Evolutionary conservation across 1,140 invertebrate genomes (phyloP).

Genomic region (Cylas formicarius): DNA sequence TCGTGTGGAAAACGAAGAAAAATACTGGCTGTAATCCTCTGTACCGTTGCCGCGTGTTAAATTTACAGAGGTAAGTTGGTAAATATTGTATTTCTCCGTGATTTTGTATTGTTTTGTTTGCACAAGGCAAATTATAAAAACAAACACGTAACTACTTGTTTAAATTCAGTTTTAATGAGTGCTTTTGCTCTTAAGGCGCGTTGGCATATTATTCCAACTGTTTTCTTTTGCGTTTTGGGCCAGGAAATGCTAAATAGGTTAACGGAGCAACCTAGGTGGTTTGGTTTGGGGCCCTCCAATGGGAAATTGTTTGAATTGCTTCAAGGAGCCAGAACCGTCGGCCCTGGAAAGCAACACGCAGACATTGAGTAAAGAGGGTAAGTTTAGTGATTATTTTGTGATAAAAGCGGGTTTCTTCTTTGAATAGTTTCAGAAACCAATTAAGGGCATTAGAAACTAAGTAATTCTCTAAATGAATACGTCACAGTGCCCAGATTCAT

Average conservation of each 20-base stretch:
- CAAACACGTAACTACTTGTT: too few species aligned
- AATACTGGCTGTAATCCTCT: too few species aligned
- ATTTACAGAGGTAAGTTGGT: too few species aligned
- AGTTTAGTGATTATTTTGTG: neutral
- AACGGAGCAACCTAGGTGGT: conserved; percentile 21
- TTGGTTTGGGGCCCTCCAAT: conserved; percentile 53
- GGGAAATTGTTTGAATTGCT: conserved; percentile 72
- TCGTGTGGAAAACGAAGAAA: too few species aligned
- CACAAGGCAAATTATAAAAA: too few species aligned
- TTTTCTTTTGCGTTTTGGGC: too few species aligned
- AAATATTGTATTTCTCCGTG: too few species aligned
- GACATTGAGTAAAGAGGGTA: conserved; percentile 51
- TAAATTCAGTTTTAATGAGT: too few species aligned
- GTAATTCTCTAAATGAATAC: neutral
- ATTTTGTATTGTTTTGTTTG: too few species aligned
- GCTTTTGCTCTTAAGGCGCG: too few species aligned
- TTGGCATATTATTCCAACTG: too few species aligned
- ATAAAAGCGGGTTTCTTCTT: conserved; percentile 1
- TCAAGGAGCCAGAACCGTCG: conserved; percentile 58
- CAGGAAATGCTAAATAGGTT: conserved; percentile 26
- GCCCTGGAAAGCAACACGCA: conserved; percentile 46
- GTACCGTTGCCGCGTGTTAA: too few species aligned
- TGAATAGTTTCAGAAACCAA: neutral
- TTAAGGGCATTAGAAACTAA: neutral
- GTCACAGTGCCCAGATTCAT: neutral